phyloP scores from a whole-genome alignment of 2,888 invertebrate species.

The Drosophila formosana region DNA sequence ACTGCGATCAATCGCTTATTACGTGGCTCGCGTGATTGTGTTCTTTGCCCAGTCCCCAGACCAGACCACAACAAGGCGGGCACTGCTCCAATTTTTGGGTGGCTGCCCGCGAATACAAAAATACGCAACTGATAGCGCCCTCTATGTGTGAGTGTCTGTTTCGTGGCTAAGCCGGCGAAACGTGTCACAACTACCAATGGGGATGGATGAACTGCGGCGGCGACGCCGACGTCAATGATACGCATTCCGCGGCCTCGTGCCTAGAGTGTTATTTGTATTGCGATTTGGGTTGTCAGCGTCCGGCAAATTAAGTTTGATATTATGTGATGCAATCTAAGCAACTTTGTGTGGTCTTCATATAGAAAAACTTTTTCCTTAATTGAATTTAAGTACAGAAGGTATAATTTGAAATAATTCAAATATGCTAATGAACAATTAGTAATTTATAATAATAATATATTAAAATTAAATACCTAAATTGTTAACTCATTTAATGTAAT shows the following conservation, averaged over 20 bases:
- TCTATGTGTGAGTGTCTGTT: not conserved
- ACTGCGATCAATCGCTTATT: slow-evolving; percentile 34
- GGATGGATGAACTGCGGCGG: slow-evolving; percentile 1
- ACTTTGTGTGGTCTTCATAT: not conserved
- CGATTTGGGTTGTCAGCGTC: slow-evolving; percentile 49
- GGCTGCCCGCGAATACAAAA: slow-evolving; percentile 8
- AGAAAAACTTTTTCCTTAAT: too few relatives aligned
- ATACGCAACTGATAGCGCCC: slow-evolving; percentile 37
- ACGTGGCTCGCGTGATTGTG: slow-evolving; percentile 32
- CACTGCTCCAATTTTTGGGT: slow-evolving; percentile 12
- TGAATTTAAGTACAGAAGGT: too few relatives aligned
- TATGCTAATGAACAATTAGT: too few relatives aligned
- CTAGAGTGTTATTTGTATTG: slow-evolving; percentile 25
- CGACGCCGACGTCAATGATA: slow-evolving; percentile 39
- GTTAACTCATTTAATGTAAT: too few relatives aligned
- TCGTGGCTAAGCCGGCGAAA: slow-evolving; percentile 44
- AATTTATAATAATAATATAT: too few relatives aligned
- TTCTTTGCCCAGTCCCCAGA: not conserved
- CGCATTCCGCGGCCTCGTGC: slow-evolving; percentile 38
- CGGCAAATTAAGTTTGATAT: slow-evolving; percentile 30
- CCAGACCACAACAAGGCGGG: slow-evolving; percentile 2
- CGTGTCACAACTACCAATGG: slow-evolving; percentile 49
- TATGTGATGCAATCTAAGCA: slow-evolving; percentile 25
- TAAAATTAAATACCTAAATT: too few relatives aligned
- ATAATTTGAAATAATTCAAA: too few relatives aligned